Conservation (phyloP, 2,113 vertebrate species). For the Centropristis striata region DNA sequence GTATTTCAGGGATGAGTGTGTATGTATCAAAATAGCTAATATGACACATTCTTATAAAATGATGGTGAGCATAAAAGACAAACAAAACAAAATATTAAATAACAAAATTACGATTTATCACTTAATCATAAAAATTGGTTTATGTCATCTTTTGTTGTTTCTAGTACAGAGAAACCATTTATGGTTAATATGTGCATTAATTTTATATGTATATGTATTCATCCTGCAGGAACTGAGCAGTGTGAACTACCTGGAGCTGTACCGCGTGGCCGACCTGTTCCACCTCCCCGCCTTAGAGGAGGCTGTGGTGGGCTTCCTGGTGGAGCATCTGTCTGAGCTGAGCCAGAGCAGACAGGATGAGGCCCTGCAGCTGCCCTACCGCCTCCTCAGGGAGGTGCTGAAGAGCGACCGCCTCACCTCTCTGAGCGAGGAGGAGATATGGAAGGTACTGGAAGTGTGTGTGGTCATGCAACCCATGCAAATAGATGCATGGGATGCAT, state of each 20-base stretch:
- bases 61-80: not conserved
- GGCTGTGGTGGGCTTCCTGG: constrained; percentile 95
- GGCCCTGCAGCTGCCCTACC: constrained; percentile 92
- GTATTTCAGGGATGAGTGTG: not conserved
- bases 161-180: not conserved
- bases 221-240: constrained; percentile 92
- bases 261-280: constrained; percentile 97
- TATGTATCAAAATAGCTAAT: not conserved
- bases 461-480: not conserved
- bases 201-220: constrained; percentile 7
- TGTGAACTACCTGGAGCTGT: constrained; percentile 98
- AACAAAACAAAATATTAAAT: not conserved
- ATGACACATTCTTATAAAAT: not conserved
- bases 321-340: constrained; percentile 96
- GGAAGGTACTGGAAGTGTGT: constrained; percentile 86
- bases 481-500: not conserved
- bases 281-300: constrained; percentile 96
- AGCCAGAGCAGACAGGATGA: constrained; percentile 92
- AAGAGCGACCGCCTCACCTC: constrained; percentile 98
- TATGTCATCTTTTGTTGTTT: not conserved
- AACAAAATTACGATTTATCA: not conserved
- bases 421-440: constrained; percentile 96
- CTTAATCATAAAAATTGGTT: not conserved
- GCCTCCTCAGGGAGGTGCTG: constrained; percentile 94
- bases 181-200: not conserved